Conservation (phyloP, 2,888 invertebrate genomes). For the Monopis laevigella region DNA sequence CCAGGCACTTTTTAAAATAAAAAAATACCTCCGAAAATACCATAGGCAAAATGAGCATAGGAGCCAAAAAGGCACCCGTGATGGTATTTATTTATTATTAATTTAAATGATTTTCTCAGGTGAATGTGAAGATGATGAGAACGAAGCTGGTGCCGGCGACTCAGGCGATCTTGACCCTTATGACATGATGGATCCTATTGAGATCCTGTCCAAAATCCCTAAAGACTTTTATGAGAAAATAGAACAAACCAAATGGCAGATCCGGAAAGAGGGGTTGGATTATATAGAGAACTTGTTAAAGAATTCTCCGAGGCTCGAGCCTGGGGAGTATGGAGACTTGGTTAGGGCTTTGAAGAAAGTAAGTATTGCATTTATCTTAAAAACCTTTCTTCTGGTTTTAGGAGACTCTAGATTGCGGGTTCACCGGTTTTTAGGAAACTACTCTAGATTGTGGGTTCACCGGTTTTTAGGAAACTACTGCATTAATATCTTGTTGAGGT, state of each 20-base stretch:
- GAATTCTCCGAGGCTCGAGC: slow-evolving; percentile 84
- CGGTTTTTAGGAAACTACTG: too few relatives aligned
- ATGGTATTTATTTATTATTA: too few relatives aligned
- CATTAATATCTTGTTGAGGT: too few relatives aligned
- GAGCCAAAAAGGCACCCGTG: too few relatives aligned
- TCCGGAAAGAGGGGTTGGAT: slow-evolving; percentile 92
- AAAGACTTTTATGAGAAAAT: slow-evolving; percentile 95
- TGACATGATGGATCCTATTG: slow-evolving; percentile 91
- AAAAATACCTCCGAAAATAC: too few relatives aligned
- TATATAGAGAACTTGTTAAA: slow-evolving; percentile 79
- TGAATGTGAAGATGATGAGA: slow-evolving; percentile 55
- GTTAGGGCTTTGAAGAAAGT: slow-evolving; percentile 89
- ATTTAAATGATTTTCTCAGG: too few relatives aligned
- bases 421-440: too few relatives aligned
- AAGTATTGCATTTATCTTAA: slow-evolving; percentile 21
- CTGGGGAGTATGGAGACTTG: slow-evolving; percentile 92
- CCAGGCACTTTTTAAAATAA: too few relatives aligned
- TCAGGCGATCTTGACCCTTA: slow-evolving; percentile 84
- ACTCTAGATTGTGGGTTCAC: too few relatives aligned
- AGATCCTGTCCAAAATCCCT: slow-evolving; percentile 91
- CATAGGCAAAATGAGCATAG: too few relatives aligned
- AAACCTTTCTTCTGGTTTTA: not conserved
- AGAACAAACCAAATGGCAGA: slow-evolving; percentile 97
- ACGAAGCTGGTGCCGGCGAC: slow-evolving; percentile 70
- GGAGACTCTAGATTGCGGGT: too few relatives aligned